Evolutionary conservation across 2,888 invertebrate species (phyloP).

Genomic region (Rhagonycha fulva): DNA sequence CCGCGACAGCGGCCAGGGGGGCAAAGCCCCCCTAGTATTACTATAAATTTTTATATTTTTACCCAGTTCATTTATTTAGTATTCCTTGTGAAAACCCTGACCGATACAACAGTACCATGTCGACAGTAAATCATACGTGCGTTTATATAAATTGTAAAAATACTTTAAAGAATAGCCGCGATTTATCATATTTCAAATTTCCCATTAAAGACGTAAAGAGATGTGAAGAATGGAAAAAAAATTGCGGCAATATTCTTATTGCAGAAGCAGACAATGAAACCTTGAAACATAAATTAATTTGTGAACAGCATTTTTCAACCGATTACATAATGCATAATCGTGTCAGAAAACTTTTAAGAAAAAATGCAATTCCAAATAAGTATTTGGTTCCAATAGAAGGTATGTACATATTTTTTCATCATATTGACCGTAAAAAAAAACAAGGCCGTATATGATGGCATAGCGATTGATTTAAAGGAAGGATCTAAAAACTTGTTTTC

Average conservation of each 20-base stretch:
- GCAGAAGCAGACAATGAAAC: not conserved
- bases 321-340: not conserved
- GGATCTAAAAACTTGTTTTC: too few species aligned
- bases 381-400: not conserved
- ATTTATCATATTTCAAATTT: not conserved
- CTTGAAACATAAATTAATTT: not conserved
- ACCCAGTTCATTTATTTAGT: too few species aligned
- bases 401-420: not conserved
- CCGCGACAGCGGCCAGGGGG: too few species aligned
- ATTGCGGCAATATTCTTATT: constrained; percentile 1
- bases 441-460: too few species aligned
- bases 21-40: too few species aligned
- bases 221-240: constrained; percentile 2
- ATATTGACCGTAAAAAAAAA: too few species aligned
- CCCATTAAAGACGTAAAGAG: not conserved
- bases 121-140: not conserved
- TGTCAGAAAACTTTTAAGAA: not conserved
- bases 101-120: too few species aligned
- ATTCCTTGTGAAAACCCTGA: too few species aligned
- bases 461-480: too few species aligned
- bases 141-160: not conserved
- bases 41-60: too few species aligned
- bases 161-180: not conserved
- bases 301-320: not conserved
- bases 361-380: not conserved